Base-by-base conservation (phyloP, 2,888 invertebrate species). In the Lochmaea crataegi region DNA sequence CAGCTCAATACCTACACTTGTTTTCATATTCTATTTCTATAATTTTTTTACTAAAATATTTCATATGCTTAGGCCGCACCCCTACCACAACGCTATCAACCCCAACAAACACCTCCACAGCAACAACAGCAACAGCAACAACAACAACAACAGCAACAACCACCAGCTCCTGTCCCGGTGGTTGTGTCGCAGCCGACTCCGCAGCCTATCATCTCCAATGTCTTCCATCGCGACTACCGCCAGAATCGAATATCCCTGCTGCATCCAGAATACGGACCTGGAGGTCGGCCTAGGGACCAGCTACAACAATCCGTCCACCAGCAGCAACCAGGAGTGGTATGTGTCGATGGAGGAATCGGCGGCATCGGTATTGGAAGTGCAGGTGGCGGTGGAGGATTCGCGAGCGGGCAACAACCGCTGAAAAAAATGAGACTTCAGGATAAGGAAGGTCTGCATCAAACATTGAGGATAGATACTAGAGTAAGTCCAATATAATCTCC, bases 191-290 rank as follows among this genome's bases (percentile, higher is more conserved):
- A 85, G 89, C 89, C 87, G 86, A 78, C 18, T 84, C 79, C 77
- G 63, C 78, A 76, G 51, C 87, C 86, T 82, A 85, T 85, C 76
- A 86, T 86, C 84, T 86, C 85, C 80, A 85, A 86, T 81, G 67
- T 67, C 82, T 84, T 48, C 87, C 76, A 64, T 64, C 69, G 69
- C 56, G 89, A 84, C 76, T 90, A 88, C 82, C 88, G 80, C 73
- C 88, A 90, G 77, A 89, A 89, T 84, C 87, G 91, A 85, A 91
- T 94, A 87, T 93, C 93, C 71, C 89, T 93, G 85, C 89, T 93
- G 84, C 91, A 91, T 85, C 88, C 86, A 75, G 87, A 85, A 68
- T 86, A 86, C 78, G 83, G 83, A 41, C 87, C 87, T 57, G 83
- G 83, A 71, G 83, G 84, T 41, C 64, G 74, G 51, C 68, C 57